Percentiles rank a stretch among this genome's conserved stretches.
These are phyloP conservation scores for Brachionus sp. DNA, from an alignment of 1,140 invertebrate genomes.

Conservation along the genomic window DNA sequence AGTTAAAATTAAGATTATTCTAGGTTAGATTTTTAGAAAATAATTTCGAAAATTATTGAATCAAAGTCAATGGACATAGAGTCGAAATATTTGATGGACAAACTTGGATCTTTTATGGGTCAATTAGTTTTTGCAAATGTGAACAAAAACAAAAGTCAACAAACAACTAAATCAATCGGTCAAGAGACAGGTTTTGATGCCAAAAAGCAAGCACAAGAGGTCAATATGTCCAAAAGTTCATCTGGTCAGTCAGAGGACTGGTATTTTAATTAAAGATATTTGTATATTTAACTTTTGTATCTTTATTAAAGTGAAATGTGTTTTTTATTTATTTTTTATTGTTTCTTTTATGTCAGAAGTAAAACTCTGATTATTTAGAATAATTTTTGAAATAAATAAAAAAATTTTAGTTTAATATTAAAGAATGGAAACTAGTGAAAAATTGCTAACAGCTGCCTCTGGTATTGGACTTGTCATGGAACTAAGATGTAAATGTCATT, in stretches of 20 bases:
- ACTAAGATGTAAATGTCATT: background rate
- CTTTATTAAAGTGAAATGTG: background rate
- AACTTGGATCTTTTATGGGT: slow-evolving; percentile 14
- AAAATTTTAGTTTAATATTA: background rate
- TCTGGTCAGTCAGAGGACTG: slow-evolving; percentile 6
- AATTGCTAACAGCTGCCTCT: slow-evolving; percentile 15
- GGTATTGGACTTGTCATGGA: background rate
- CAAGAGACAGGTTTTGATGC: background rate
- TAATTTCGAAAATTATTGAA: background rate
- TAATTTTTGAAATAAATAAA: background rate
- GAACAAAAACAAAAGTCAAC: background rate
- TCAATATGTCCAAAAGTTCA: slow-evolving; percentile 19
- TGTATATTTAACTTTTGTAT: slow-evolving; percentile 11
- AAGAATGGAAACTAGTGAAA: slow-evolving; percentile 8
- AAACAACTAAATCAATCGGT: background rate
- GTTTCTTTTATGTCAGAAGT: background rate
- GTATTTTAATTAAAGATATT: background rate
- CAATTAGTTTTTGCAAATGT: background rate
- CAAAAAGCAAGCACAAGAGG: background rate
- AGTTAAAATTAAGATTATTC: background rate
- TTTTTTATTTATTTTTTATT: background rate
- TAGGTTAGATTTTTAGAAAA: background rate
- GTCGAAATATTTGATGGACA: background rate
- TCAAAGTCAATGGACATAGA: background rate
- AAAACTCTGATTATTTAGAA: background rate